Conservation (phyloP, 2,888 invertebrate genomes). For the Strigamia transsilvanica region DNA sequence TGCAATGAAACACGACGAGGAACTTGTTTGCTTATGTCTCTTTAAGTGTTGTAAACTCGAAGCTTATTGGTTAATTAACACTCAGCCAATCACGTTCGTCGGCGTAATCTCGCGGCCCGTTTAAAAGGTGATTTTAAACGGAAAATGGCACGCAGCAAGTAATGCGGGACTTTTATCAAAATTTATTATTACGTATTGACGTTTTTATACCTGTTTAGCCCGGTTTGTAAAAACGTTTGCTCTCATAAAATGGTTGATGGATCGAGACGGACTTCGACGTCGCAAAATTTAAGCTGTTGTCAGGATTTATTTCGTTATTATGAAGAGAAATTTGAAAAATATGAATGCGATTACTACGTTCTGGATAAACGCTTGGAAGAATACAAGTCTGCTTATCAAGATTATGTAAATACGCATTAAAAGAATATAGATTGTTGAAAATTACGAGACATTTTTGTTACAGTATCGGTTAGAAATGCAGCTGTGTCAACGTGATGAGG, state of each 20-base stretch:
- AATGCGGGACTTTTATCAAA: neutral
- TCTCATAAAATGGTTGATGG: neutral
- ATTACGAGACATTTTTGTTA: neutral
- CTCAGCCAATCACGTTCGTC: neutral
- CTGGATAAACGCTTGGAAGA: neutral
- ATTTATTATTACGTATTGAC: neutral
- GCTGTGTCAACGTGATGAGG: slow-evolving; percentile 5
- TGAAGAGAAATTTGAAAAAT: slow-evolving; percentile 11
- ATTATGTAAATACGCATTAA: neutral
- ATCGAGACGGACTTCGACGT: neutral
- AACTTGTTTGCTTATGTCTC: slow-evolving; percentile 9
- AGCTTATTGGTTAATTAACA: neutral
- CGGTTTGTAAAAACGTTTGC: neutral
- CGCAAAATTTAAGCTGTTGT: neutral
- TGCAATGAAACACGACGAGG: neutral
- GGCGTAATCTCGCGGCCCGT: neutral
- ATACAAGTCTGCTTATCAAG: neutral
- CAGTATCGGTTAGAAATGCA: slow-evolving; percentile 18
- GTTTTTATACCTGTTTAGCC: neutral
- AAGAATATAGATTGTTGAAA: neutral
- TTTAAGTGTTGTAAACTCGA: slow-evolving; percentile 3
- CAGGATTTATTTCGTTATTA: slow-evolving; percentile 41
- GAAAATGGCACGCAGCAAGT: slow-evolving; percentile 23
- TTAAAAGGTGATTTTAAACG: slow-evolving; percentile 7
- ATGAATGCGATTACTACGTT: neutral